Evolutionary conservation across 2,888 invertebrate genomes (phyloP).

Genomic region (Pyrrhia umbra): DNA sequence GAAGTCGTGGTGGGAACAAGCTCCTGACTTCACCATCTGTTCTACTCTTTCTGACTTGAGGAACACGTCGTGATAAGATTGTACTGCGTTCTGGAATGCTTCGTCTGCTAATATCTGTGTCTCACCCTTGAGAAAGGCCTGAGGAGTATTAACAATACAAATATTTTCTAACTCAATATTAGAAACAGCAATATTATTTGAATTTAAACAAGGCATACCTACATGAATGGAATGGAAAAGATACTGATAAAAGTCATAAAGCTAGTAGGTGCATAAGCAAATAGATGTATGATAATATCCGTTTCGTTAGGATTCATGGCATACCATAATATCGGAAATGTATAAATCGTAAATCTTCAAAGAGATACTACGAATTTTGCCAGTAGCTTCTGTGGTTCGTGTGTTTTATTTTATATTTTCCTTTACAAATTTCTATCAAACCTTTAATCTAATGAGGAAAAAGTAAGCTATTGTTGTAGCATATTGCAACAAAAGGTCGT

Average conservation of each 20-base stretch:
- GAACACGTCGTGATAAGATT: slow-evolving; percentile 98
- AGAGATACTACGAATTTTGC: slow-evolving; percentile 27
- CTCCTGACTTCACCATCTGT: slow-evolving; percentile 99
- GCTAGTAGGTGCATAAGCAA: slow-evolving; percentile 23
- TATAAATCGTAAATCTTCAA: slow-evolving; percentile 33
- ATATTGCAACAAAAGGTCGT: too few species aligned
- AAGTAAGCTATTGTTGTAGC: not conserved
- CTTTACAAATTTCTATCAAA: too few species aligned
- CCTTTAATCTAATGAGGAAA: not conserved
- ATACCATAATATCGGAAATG: slow-evolving; percentile 21
- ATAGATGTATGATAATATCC: slow-evolving; percentile 24
- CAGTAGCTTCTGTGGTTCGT: slow-evolving; percentile 11
- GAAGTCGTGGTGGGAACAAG: slow-evolving; percentile 99
- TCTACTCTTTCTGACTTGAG: slow-evolving; percentile 98
- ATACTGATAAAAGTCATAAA: slow-evolving; percentile 21
- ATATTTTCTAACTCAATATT: not conserved
- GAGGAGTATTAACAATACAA: slow-evolving; percentile 41
- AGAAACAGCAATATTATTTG: not conserved
- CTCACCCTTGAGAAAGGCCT: slow-evolving; percentile 99
- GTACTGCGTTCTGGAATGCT: slow-evolving; percentile 99
- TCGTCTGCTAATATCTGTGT: slow-evolving; percentile 99
- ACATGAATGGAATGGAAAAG: too few species aligned
- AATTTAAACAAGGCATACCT: too few species aligned
- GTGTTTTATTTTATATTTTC: slow-evolving; percentile 19
- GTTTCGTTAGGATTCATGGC: slow-evolving; percentile 17